phyloP scores from a whole-genome alignment of 35 echinoderm and acorn worm species.

The Ophioderma brevispina region DNA sequence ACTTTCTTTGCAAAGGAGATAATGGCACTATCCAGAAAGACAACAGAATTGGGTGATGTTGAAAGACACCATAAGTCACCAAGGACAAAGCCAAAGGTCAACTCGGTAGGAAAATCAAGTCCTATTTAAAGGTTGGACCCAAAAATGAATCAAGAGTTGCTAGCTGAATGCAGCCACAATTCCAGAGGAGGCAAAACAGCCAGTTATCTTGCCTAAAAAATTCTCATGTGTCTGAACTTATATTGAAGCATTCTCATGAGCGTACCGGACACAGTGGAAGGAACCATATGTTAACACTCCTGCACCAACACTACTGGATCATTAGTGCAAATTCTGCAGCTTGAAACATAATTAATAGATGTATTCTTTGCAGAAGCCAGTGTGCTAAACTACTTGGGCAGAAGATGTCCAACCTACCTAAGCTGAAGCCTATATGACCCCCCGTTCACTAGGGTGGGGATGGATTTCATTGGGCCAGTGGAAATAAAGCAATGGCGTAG shows the following conservation, averaged over 20 bases:
- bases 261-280: conserved; percentile 40
- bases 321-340: background rate
- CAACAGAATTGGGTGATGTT: background rate
- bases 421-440: conserved; percentile 29
- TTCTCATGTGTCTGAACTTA: conserved; percentile 32
- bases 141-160: background rate
- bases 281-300: conserved; percentile 34
- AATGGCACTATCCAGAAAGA: background rate
- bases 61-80: background rate
- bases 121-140: background rate
- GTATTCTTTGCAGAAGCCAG: conserved; percentile 8
- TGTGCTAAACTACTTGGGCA: background rate
- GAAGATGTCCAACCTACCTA: conserved; percentile 51
- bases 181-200: conserved; percentile 32
- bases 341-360: background rate
- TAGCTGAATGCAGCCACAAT: background rate
- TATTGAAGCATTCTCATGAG: conserved; percentile 35
- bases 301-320: conserved; percentile 20
- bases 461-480: conserved; percentile 56
- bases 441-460: conserved; percentile 50
- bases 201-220: conserved; percentile 32
- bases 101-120: background rate
- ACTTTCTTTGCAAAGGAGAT: background rate
- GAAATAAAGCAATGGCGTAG: conserved; percentile 41
- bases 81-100: background rate